Conservation (phyloP, 2,797 vertebrate genomes). For the Sciurus carolinensis region DNA sequence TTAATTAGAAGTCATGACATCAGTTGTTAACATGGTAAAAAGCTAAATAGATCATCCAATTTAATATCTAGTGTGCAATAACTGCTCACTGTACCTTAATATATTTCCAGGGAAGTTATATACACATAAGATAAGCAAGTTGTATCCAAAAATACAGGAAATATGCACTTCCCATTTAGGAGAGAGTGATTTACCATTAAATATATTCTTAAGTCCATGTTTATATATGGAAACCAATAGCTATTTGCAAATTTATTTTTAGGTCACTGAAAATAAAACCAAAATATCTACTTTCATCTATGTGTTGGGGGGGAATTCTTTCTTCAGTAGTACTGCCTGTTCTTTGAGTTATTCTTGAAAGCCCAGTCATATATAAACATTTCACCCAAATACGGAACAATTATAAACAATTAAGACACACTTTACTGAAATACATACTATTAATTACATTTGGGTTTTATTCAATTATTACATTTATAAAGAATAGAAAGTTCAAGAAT, state of each 20-base stretch:
- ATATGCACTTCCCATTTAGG: background rate
- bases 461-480: slow-evolving; percentile 64
- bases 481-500: slow-evolving; percentile 63
- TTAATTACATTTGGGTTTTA: slow-evolving; percentile 53
- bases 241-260: slow-evolving; percentile 50
- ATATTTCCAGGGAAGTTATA: background rate
- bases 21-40: background rate
- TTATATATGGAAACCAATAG: slow-evolving; percentile 15
- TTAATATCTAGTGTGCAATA: slow-evolving; percentile 32
- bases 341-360: slow-evolving; percentile 59
- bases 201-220: slow-evolving; percentile 22
- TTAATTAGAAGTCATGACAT: background rate
- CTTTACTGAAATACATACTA: slow-evolving; percentile 42
- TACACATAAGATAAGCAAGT: background rate
- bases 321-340: background rate
- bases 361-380: slow-evolving; percentile 28
- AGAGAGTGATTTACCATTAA: slow-evolving; percentile 36
- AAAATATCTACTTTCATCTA: slow-evolving; percentile 45
- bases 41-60: background rate
- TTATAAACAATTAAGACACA: slow-evolving; percentile 60
- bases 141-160: slow-evolving; percentile 7
- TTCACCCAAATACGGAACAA: slow-evolving; percentile 45
- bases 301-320: slow-evolving; percentile 21
- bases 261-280: slow-evolving; percentile 54
- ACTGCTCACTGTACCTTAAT: slow-evolving; percentile 4